A percentile compares a stretch with the other conserved stretches of the same genome.
These are phyloP conservation scores for Silurus glanis DNA, from an alignment of 2,113 vertebrate genomes.

Conservation along the genomic window DNA sequence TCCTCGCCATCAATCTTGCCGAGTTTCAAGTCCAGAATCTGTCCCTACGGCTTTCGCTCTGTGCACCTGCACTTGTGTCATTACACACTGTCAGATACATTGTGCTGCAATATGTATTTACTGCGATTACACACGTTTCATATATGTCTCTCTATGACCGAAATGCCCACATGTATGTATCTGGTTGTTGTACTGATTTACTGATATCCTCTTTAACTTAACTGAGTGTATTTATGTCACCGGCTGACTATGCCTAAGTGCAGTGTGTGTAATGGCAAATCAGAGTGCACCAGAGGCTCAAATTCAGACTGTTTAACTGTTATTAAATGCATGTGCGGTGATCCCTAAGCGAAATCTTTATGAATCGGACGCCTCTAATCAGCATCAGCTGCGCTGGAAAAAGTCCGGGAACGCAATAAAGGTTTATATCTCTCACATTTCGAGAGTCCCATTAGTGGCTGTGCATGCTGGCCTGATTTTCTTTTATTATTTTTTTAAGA, in stretches of 20 bases:
- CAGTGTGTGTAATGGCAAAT: conserved; percentile 2
- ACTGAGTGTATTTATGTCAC: neutral
- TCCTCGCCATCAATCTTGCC: conserved; percentile 12
- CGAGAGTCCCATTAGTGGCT: conserved; percentile 66
- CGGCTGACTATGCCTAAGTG: neutral
- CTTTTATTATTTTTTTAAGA: neutral
- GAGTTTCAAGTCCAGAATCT: conserved; percentile 1
- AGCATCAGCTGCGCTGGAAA: conserved; percentile 66
- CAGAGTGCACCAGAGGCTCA: conserved; percentile 6
- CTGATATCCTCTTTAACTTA: neutral
- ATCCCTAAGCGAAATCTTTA: conserved; percentile 48
- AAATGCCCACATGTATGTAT: neutral
- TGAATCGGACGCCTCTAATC: conserved; percentile 63
- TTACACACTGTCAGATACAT: neutral
- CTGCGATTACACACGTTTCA: neutral
- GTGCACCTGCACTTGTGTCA: conserved; percentile 24
- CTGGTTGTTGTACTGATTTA: neutral
- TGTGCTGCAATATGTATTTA: too few species aligned
- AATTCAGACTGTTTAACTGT: conserved; percentile 26
- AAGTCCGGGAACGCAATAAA: conserved; percentile 49
- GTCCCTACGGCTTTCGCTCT: conserved; percentile 8
- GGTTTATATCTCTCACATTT: conserved; percentile 50
- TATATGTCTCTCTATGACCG: neutral
- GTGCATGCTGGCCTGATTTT: conserved; percentile 22
- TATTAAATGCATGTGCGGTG: conserved; percentile 52